A percentile compares a stretch with the other conserved stretches of the same genome.
phyloP scores from a whole-genome alignment of 1,140 invertebrate species.

The Drosophila pseudoananassae region DNA sequence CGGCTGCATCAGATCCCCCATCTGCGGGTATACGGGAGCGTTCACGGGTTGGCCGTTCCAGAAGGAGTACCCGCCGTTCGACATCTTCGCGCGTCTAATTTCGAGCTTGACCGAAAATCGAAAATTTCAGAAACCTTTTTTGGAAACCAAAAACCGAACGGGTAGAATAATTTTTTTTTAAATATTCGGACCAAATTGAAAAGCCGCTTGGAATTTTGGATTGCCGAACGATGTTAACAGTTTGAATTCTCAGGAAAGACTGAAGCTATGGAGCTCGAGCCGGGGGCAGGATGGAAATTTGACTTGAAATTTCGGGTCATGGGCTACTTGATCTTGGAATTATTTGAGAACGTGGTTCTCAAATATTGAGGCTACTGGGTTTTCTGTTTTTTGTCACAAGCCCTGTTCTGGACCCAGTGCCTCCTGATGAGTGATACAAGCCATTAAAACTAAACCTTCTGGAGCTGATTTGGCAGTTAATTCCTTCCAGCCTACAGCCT shows the following conservation, averaged over 20 bases:
- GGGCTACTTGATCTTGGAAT: constrained; percentile 2
- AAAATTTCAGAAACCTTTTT: constrained; percentile 5
- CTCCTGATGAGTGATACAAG: too few relatives aligned
- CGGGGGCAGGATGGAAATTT: background rate
- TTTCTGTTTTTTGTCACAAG: background rate
- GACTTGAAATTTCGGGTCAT: constrained; percentile 5
- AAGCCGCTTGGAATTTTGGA: constrained; percentile 16
- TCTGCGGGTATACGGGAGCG: constrained; percentile 31
- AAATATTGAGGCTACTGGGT: background rate
- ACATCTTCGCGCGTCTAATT: constrained; percentile 14
- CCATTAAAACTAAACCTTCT: background rate
- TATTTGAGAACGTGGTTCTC: too few relatives aligned
- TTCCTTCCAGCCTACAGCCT: background rate
- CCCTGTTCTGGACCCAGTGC: too few relatives aligned
- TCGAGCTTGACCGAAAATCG: background rate
- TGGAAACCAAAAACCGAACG: background rate
- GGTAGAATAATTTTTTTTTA: background rate
- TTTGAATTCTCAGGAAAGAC: constrained; percentile 7
- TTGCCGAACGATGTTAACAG: constrained; percentile 24
- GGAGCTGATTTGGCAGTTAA: background rate
- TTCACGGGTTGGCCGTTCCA: constrained; percentile 49
- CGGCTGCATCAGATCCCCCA: constrained; percentile 33
- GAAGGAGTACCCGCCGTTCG: constrained; percentile 30
- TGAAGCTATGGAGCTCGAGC: background rate
- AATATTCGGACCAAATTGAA: constrained; percentile 1